phyloP scores from a whole-genome alignment of 1,140 invertebrate genomes.

The Pachypeltis micranthus region DNA sequence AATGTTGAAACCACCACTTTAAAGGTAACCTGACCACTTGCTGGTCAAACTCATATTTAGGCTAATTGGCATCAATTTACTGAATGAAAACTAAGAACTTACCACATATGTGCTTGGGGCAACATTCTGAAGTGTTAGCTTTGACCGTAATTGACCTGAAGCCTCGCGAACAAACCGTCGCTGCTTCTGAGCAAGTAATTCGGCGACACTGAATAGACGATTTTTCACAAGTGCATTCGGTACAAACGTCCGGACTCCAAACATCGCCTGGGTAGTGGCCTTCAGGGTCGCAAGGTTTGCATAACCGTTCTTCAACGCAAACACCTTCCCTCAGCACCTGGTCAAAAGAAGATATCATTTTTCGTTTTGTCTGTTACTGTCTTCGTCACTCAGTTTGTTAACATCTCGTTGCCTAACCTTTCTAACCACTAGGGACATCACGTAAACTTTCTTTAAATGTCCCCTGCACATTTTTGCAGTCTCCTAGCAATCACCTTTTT shows the following conservation, averaged over 20 bases:
- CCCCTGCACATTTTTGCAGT: no score
- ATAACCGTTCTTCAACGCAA: conserved; percentile 45
- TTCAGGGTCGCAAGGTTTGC: conserved; percentile 52
- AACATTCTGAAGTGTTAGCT: conserved; percentile 47
- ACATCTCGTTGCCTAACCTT: no score
- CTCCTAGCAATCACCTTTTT: no score
- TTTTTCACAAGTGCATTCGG: conserved; percentile 52
- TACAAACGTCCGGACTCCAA: conserved; percentile 56
- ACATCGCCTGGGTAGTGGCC: conserved; percentile 44
- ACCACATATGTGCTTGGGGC: conserved; percentile 54
- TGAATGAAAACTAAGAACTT: conserved; percentile 31
- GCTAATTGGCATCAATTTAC: no score
- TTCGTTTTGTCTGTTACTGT: no score
- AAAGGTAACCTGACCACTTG: no score
- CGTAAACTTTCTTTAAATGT: no score
- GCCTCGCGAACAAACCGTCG: conserved; percentile 45
- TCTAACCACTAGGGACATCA: no score
- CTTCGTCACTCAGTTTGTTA: no score
- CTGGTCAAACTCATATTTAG: no score
- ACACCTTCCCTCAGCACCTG: conserved; percentile 46
- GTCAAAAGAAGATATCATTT: no score
- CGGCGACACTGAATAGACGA: conserved; percentile 42
- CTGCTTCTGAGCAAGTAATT: conserved; percentile 42
- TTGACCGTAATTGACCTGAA: conserved; percentile 40
- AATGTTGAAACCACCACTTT: background rate